Base-by-base conservation (phyloP, 2,113 vertebrate species). In the Corvus hawaiiensis region DNA sequence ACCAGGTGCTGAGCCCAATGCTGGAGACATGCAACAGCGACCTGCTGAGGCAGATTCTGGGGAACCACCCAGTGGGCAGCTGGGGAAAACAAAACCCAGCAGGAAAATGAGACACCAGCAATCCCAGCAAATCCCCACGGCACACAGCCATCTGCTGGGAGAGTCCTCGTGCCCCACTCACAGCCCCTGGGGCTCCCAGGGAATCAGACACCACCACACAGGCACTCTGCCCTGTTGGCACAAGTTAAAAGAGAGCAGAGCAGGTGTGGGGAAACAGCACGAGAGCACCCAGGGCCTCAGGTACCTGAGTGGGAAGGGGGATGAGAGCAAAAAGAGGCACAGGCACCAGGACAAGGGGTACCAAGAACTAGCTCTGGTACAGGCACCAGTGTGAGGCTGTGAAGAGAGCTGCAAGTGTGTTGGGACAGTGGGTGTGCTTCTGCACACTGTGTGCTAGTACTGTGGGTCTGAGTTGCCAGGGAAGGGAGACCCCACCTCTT, bases 341-440 rank as follows among this genome's bases (percentile, higher is more conserved):
- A 88, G 89, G 91, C 96, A 94, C 89, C 89, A 75, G 74, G 93
- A 78, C 1, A 0, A 94, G 93, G 55, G 78, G 96, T 84, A 97
- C 89, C 91, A 94, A 91, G 90, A 91, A 94, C 11, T 5, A 93
- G 68, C 83, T 93, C 69, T 2, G 46, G 87, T 92, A 90, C 72
- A 94, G 87, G 94, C 94, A 93, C 85, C 87, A 75, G 56, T 68
- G 93, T 96, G 94, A 96, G 84, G 92, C 88, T 93, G 93, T 54
- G 76, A 86, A 80, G 86, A 86, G 77, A 94, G 76, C 84, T 62
- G 75, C 0, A 0, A 81, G 69, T 46, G 67, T 66, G 72, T 84
- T 3, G 0, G 91, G 95, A 92, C 95, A 97, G 92, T 78, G 87
- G 49, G 35, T 67, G 59, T 48, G 77, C 95, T 91, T 86, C 61